Evolutionary conservation across 2,113 vertebrate genomes (phyloP).

Genomic region (Notarius lentiginosus): DNA sequence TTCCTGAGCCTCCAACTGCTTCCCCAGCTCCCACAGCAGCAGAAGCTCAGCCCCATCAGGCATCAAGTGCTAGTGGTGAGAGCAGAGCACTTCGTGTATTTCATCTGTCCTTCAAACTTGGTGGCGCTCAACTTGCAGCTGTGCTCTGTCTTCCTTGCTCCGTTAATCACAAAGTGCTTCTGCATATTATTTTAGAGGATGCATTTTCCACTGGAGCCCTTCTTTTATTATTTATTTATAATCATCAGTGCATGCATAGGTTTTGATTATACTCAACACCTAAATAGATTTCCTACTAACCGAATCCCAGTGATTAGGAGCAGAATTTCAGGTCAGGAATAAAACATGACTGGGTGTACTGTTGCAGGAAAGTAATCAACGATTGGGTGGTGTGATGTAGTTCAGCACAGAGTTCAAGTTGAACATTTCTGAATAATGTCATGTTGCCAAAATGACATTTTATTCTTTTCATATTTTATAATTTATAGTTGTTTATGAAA

Average conservation of each 20-base stretch:
- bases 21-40: slow-evolving; percentile 51
- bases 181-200: slow-evolving; percentile 51
- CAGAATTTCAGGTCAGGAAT: not conserved
- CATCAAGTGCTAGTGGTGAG: slow-evolving; percentile 87
- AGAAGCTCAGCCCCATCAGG: slow-evolving; percentile 61
- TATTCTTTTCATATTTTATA: not conserved
- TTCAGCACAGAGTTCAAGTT: not conserved
- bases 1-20: slow-evolving; percentile 40
- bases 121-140: slow-evolving; percentile 35
- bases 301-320: not conserved
- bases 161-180: slow-evolving; percentile 32
- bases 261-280: slow-evolving; percentile 9
- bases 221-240: slow-evolving; percentile 44
- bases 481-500: not conserved
- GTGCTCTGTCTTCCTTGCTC: slow-evolving; percentile 33
- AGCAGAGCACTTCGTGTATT: slow-evolving; percentile 54
- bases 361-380: not conserved
- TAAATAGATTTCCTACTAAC: slow-evolving; percentile 15
- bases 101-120: slow-evolving; percentile 41
- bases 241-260: not conserved
- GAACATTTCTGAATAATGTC: not conserved
- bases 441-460: not conserved
- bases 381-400: not conserved
- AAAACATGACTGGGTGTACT: not conserved
- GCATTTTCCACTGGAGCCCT: not conserved